Conservation (phyloP, 2,888 invertebrate species). For the Leucoptera coffeella region DNA sequence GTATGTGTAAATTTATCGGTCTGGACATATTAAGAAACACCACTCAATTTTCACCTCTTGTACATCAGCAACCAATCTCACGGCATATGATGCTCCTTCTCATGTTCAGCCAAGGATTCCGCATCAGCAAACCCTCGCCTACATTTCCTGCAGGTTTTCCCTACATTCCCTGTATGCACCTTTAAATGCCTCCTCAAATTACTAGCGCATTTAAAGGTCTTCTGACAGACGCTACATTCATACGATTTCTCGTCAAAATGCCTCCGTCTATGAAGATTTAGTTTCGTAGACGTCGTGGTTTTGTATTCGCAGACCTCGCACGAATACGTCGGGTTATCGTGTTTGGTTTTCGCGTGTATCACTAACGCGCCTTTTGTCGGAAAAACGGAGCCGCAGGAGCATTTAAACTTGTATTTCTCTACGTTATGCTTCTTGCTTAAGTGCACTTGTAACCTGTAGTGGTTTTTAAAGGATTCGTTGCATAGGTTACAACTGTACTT, state of each 20-base stretch:
- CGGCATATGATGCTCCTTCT: slow-evolving; percentile 6
- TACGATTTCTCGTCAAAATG: slow-evolving; percentile 44
- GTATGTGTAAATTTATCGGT: too few relatives aligned
- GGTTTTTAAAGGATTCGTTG: slow-evolving; percentile 14
- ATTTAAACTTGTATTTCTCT: slow-evolving; percentile 23
- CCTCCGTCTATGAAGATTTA: slow-evolving; percentile 33
- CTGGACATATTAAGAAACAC: too few relatives aligned
- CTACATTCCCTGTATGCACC: slow-evolving; percentile 22
- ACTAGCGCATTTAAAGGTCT: slow-evolving; percentile 47
- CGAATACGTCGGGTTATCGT: slow-evolving; percentile 20
- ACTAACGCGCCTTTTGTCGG: slow-evolving; percentile 46
- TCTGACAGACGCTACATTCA: slow-evolving; percentile 49
- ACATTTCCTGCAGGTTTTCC: slow-evolving; percentile 25
- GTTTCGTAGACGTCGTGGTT: slow-evolving; percentile 22
- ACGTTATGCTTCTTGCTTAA: slow-evolving; percentile 32
- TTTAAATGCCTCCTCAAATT: slow-evolving; percentile 30
- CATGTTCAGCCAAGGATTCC: slow-evolving; percentile 16
- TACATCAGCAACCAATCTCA: too few relatives aligned
- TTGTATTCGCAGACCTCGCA: slow-evolving; percentile 30
- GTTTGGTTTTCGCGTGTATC: slow-evolving; percentile 43
- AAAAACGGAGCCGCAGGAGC: slow-evolving; percentile 31
- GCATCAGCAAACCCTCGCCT: slow-evolving; percentile 17
- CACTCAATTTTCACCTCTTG: too few relatives aligned
- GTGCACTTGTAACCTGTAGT: slow-evolving; percentile 26
- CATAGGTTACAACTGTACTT: slow-evolving; percentile 18